Conservation (phyloP, 53 echinoderm and acorn worm genomes). For the Glandiceps talaboti region DNA sequence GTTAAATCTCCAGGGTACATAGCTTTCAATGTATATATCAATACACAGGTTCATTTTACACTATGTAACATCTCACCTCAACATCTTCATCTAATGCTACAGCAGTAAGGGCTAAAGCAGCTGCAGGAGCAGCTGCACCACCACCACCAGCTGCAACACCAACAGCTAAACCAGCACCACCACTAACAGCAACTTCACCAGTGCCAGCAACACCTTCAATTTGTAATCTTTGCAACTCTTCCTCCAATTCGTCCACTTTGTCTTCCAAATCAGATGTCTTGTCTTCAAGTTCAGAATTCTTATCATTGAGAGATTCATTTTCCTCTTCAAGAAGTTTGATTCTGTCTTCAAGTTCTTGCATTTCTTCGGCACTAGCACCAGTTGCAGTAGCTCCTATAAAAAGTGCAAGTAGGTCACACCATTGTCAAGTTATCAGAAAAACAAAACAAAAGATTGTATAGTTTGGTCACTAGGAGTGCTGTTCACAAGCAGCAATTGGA, state of each 20-base stretch:
- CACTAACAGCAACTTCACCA: neutral
- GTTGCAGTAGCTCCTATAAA: neutral
- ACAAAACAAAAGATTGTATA: no score
- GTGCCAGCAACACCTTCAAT: neutral
- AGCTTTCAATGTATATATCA: no score
- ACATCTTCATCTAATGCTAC: conserved; percentile 65
- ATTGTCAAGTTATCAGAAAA: no score
- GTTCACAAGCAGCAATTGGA: no score
- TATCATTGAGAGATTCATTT: conserved; percentile 33
- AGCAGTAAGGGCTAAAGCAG: conserved; percentile 18
- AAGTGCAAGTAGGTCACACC: conserved; percentile 1
- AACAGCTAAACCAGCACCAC: neutral
- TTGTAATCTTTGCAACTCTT: neutral
- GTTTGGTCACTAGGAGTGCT: no score
- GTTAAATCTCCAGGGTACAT: no score
- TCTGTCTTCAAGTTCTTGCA: conserved; percentile 40
- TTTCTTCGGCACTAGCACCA: conserved; percentile 37
- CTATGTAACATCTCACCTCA: conserved; percentile 30
- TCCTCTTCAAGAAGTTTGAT: conserved; percentile 68
- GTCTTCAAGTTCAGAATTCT: conserved; percentile 32
- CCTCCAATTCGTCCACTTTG: conserved; percentile 36
- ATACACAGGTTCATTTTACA: no score
- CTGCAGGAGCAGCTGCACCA: neutral
- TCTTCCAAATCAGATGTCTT: neutral
- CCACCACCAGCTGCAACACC: conserved; percentile 18